These are phyloP conservation scores for Eupithecia pulchellata DNA, from an alignment of 2,888 invertebrate genomes.

Conservation along the genomic window DNA sequence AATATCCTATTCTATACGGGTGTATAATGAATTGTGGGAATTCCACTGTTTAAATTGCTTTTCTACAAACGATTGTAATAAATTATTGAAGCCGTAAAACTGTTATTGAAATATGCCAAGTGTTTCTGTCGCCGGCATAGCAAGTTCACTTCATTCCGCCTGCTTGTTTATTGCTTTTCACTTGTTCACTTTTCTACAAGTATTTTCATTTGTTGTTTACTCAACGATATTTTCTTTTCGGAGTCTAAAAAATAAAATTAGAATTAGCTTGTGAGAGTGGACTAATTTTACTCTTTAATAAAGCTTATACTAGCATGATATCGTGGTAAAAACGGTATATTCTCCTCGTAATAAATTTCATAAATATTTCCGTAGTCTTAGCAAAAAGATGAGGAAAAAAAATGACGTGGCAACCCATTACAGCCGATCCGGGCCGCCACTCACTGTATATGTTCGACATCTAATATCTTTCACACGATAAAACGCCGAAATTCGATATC, in stretches of 20 bases:
- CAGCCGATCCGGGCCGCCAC: constrained; percentile 26
- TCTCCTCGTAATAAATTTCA: background rate
- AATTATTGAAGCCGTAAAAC: constrained; percentile 61
- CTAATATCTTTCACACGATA: constrained; percentile 39
- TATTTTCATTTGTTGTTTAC: background rate
- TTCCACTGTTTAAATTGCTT: background rate
- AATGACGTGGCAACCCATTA: constrained; percentile 13
- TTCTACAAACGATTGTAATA: background rate
- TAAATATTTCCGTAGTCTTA: background rate
- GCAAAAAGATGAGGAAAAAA: constrained; percentile 4
- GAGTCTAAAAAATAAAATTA: background rate
- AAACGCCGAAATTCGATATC: constrained; percentile 50
- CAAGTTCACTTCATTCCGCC: constrained; percentile 55
- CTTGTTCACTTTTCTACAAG: background rate
- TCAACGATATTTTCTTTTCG: background rate
- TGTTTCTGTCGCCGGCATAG: constrained; percentile 65
- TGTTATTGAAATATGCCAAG: constrained; percentile 67
- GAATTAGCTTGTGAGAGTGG: background rate
- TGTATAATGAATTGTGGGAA: background rate
- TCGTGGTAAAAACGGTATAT: background rate
- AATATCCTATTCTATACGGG: no score
- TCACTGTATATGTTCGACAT: constrained; percentile 35
- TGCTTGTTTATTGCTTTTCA: background rate
- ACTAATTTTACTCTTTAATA: background rate
- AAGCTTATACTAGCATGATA: background rate